Conservation (phyloP, 2,113 vertebrate genomes). For the Melanerpes formicivorus region DNA sequence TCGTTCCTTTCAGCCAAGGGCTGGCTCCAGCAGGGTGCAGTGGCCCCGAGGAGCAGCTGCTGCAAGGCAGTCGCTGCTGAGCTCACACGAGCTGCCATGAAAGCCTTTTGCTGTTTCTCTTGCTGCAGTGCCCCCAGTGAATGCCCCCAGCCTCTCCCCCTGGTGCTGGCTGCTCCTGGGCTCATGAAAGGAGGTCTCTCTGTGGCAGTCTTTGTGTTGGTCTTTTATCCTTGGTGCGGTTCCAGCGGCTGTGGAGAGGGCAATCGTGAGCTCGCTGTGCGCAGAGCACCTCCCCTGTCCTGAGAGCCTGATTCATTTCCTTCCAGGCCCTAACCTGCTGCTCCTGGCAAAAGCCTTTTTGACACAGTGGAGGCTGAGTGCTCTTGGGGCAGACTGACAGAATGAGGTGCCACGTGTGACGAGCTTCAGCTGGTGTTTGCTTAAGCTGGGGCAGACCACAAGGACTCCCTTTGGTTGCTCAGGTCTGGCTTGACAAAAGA, state of each 20-base stretch:
- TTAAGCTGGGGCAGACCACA: slow-evolving; percentile 44
- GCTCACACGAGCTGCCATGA: slow-evolving; percentile 52
- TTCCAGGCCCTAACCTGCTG: slow-evolving; percentile 57
- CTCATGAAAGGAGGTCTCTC: slow-evolving; percentile 46
- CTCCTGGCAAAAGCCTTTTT: slow-evolving; percentile 61
- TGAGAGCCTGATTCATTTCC: slow-evolving; percentile 40
- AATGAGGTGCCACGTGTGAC: slow-evolving; percentile 51
- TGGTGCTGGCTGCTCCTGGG: neutral
- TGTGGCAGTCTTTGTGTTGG: slow-evolving; percentile 46
- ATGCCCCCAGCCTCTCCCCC: slow-evolving; percentile 11
- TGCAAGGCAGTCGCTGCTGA: slow-evolving; percentile 51
- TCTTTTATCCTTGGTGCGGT: slow-evolving; percentile 52
- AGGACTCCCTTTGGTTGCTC: slow-evolving; percentile 27
- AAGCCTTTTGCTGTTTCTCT: slow-evolving; percentile 51
- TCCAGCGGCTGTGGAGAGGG: slow-evolving; percentile 32
- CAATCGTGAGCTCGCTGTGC: slow-evolving; percentile 47
- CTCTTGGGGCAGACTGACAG: slow-evolving; percentile 22
- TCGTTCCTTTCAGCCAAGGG: slow-evolving; percentile 55
- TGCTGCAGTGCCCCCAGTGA: slow-evolving; percentile 31
- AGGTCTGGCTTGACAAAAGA: neutral
- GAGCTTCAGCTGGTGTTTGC: slow-evolving; percentile 47
- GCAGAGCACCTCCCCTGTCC: neutral
- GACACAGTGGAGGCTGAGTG: slow-evolving; percentile 58
- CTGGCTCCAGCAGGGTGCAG: slow-evolving; percentile 19
- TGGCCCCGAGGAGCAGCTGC: slow-evolving; percentile 67